Evolutionary conservation across 2,797 vertebrate species (phyloP).

Genomic region (Poeciliopsis gracilis): DNA sequence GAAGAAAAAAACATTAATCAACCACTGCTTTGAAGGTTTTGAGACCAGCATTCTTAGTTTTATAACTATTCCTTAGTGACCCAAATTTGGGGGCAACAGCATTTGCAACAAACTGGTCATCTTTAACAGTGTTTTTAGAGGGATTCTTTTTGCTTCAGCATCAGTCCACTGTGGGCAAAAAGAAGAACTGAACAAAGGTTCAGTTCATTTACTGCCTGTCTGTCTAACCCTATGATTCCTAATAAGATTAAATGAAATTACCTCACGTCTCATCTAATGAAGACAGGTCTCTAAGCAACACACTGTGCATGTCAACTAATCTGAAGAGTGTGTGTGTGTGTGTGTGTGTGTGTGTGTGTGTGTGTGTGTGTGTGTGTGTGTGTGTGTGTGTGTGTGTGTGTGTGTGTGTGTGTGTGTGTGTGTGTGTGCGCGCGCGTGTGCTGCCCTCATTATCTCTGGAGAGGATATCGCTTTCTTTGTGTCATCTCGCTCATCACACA

Average conservation of each 20-base stretch:
- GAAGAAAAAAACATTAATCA: neutral
- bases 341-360: constrained; percentile 40
- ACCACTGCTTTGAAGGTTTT: neutral
- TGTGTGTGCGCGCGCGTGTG: constrained; percentile 45
- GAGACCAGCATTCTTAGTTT: neutral
- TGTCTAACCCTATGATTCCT: constrained; percentile 4
- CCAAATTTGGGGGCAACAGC: too few species aligned
- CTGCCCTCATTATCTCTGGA: constrained; percentile 75
- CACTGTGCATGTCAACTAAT: neutral
- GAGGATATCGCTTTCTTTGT: constrained; percentile 65
- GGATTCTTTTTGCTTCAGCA: neutral
- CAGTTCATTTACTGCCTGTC: neutral
- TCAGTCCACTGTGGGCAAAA: neutral
- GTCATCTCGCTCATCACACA: constrained; percentile 30
- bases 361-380: constrained; percentile 39
- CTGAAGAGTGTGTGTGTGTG: constrained; percentile 24
- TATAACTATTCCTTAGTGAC: neutral
- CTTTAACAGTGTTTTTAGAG: neutral
- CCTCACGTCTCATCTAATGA: constrained; percentile 26
- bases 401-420: constrained; percentile 45
- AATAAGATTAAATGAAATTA: constrained; percentile 21
- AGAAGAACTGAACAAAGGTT: constrained; percentile 5
- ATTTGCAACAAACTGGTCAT: neutral
- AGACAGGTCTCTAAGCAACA: constrained; percentile 51
- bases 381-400: constrained; percentile 45